A percentile compares a stretch with the other conserved stretches of the same genome.
Conservation (phyloP, 2,113 vertebrate species). For the Toxotes jaculatrix region DNA sequence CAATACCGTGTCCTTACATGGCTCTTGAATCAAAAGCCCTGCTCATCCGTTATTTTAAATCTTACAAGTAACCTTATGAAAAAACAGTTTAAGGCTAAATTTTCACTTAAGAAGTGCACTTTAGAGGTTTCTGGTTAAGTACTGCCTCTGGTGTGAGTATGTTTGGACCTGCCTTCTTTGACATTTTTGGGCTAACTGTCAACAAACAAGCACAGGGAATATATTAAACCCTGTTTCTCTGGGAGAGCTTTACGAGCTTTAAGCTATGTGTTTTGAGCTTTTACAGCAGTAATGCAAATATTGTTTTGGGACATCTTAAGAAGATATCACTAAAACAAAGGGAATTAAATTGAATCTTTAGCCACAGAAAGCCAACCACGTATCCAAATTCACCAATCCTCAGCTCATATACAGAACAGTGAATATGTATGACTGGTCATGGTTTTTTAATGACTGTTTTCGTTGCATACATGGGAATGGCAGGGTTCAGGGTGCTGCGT, state of each 20-base stretch:
- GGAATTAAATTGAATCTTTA: not conserved
- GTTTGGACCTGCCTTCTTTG: not conserved
- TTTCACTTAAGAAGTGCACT: conserved; percentile 7
- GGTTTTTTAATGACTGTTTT: conserved; percentile 55
- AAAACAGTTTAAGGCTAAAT: conserved; percentile 29
- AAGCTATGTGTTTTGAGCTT: too few species aligned
- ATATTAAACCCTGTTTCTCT: not conserved
- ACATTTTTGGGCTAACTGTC: not conserved
- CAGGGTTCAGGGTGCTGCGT: not conserved
- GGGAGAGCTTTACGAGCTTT: conserved; percentile 1
- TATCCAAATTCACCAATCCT: conserved; percentile 20
- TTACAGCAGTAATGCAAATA: not conserved
- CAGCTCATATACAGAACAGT: not conserved
- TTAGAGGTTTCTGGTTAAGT: conserved; percentile 14
- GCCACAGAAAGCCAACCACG: not conserved
- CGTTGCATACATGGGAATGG: not conserved
- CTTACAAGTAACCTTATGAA: not conserved
- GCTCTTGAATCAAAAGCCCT: not conserved
- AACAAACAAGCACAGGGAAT: not conserved
- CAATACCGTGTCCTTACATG: not conserved
- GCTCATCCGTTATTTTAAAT: not conserved
- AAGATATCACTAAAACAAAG: not conserved
- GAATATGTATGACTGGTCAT: conserved; percentile 39
- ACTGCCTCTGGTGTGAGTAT: not conserved
- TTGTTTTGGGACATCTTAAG: not conserved